Conservation (phyloP, 2,113 vertebrate species). For the Neoarius graeffei region DNA sequence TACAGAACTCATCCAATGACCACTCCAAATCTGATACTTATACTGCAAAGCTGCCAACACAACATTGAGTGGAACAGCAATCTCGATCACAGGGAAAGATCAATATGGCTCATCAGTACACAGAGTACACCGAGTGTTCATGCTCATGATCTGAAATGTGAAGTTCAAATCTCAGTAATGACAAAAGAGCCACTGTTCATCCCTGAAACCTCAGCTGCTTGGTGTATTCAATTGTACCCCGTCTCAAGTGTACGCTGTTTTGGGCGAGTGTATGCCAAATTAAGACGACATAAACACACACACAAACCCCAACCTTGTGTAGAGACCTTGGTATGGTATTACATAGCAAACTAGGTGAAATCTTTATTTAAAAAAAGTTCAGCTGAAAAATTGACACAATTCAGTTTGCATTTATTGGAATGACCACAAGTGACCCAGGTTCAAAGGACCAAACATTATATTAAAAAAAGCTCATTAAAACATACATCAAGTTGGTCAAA, state of each 20-base stretch:
- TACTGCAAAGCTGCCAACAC: background rate
- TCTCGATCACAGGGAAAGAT: background rate
- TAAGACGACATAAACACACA: background rate
- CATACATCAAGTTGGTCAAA: background rate
- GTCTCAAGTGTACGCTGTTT: background rate
- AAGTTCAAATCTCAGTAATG: background rate
- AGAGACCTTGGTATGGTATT: background rate
- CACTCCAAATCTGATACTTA: background rate
- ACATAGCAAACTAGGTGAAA: background rate
- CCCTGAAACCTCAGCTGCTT: background rate
- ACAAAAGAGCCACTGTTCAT: background rate
- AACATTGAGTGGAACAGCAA: background rate
- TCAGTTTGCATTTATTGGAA: background rate
- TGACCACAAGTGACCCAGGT: background rate
- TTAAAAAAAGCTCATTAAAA: slow-evolving; percentile 14
- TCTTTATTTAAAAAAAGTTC: background rate
- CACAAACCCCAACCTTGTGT: background rate
- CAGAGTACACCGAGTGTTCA: background rate
- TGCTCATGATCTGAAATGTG: background rate
- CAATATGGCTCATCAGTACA: background rate
- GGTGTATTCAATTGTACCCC: background rate
- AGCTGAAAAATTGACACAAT: background rate
- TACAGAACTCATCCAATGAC: background rate
- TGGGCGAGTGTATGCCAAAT: background rate
- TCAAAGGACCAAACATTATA: background rate